These are phyloP conservation scores for Macrochelys suwanniensis DNA, from an alignment of 2,797 vertebrate genomes.

Conservation along the genomic window DNA sequence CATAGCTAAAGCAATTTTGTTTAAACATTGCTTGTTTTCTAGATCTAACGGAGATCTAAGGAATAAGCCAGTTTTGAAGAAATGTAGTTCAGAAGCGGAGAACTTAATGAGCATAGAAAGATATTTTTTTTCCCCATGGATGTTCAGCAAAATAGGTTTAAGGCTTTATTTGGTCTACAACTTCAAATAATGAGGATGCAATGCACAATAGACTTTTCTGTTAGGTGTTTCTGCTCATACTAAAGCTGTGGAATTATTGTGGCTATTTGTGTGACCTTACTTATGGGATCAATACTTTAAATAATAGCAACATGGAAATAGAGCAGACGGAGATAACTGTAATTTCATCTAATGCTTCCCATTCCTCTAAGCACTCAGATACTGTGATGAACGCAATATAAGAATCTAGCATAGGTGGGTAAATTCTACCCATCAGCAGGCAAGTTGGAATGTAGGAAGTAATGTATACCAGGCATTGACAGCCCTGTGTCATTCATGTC, in stretches of 20 bases:
- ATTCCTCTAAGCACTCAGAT: conserved; percentile 37
- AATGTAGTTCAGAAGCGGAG: neutral
- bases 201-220: neutral
- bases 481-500: accelerated
- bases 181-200: neutral
- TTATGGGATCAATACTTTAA: conserved; percentile 1
- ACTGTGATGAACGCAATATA: accelerated
- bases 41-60: neutral
- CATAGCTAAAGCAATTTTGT: neutral
- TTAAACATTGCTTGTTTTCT: neutral
- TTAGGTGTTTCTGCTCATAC: neutral
- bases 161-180: neutral
- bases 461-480: neutral
- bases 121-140: neutral
- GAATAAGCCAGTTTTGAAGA: neutral
- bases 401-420: conserved; percentile 39
- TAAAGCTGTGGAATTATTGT: neutral
- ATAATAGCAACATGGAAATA: accelerated
- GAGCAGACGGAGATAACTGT: neutral
- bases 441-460: neutral
- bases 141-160: neutral
- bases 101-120: neutral
- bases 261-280: neutral
- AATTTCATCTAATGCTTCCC: accelerated
- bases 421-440: conserved; percentile 34